Evolutionary conservation across 2,113 vertebrate species (phyloP).

Genomic region (Eublepharis macularius): DNA sequence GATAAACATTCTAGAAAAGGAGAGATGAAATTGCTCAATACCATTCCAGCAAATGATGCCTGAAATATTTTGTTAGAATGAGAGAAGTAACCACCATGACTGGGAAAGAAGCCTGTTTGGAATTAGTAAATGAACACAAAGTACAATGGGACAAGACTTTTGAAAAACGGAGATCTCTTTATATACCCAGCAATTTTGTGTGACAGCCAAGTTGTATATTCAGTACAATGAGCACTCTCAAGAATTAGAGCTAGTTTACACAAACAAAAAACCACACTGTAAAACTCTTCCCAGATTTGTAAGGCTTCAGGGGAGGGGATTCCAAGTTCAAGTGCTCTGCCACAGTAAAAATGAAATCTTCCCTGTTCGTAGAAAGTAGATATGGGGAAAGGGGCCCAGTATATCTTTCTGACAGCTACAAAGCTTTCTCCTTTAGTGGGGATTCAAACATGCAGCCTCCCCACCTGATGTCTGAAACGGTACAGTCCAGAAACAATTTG

Average conservation of each 20-base stretch:
- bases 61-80: background rate
- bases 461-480: background rate
- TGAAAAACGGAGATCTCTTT: background rate
- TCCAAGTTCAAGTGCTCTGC: no score
- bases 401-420: background rate
- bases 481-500: background rate
- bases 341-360: background rate
- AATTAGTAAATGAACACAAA: background rate
- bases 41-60: background rate
- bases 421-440: no score
- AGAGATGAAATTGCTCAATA: background rate
- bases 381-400: background rate
- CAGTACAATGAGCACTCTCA: background rate
- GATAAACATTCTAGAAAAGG: constrained; percentile 16
- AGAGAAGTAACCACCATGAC: background rate
- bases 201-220: background rate
- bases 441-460: background rate
- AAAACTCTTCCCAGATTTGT: background rate
- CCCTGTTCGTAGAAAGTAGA: background rate
- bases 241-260: background rate
- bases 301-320: no score
- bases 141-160: background rate
- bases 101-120: background rate
- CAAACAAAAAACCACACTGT: background rate
- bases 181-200: background rate